Percentiles rank a stretch among this genome's conserved stretches.
phyloP scores from a whole-genome alignment of 2,113 vertebrate species.

The Geococcyx californianus region DNA sequence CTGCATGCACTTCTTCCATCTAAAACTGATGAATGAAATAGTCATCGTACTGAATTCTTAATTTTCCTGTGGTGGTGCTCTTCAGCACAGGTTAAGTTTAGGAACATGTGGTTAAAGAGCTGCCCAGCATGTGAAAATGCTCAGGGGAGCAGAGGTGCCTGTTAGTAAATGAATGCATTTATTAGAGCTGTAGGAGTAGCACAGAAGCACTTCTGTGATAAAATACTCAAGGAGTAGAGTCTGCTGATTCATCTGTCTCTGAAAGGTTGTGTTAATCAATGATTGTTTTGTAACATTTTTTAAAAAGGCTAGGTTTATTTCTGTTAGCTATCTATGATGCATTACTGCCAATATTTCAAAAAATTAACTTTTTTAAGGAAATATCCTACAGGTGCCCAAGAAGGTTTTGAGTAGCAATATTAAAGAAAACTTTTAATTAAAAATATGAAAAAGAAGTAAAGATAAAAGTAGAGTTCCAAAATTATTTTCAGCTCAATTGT shows the following conservation, averaged over 20 bases:
- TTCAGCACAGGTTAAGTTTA: not conserved
- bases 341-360: not conserved
- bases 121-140: not conserved
- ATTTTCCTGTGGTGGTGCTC: conserved; percentile 56
- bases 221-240: conserved; percentile 29
- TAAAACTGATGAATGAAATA: conserved; percentile 64
- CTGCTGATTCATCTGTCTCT: conserved; percentile 47
- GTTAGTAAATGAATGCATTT: conserved; percentile 54
- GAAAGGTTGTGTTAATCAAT: conserved; percentile 56
- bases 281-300: conserved; percentile 11
- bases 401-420: not conserved
- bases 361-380: conserved; percentile 14
- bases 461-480: not conserved
- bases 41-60: conserved; percentile 55
- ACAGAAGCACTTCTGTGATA: not conserved
- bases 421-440: not conserved
- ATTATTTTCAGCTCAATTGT: not conserved
- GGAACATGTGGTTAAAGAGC: conserved; percentile 27
- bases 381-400: not conserved
- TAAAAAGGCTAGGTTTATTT: conserved; percentile 32
- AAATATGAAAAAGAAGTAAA: not conserved
- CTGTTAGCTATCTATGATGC: not conserved
- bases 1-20: conserved; percentile 6
- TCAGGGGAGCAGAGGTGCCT: conserved; percentile 8
- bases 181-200: conserved; percentile 20